Evolutionary conservation across 2,888 invertebrate species (phyloP), one percentile per base, ranked within the genome.

Genomic region (Melanostoma scalare): DNA sequence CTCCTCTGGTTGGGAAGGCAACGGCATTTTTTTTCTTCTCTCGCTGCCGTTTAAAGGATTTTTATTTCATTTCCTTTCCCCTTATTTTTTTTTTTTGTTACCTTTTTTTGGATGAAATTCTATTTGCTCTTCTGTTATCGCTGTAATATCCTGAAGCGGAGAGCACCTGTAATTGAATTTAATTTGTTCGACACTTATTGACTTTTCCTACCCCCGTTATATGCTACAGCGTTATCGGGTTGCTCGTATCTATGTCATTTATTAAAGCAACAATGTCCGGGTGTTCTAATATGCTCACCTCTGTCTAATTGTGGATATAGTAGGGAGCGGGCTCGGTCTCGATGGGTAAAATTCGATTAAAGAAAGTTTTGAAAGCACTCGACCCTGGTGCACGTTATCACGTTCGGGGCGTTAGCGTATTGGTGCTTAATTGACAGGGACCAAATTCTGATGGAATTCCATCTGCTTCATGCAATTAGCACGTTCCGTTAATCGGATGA

Each of bases 131-230:
- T 52, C 84, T 75, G 84, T 84, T 84, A 84, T 84, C 84, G 74
- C 78, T 79, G 84, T 79, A 84, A 84, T 84, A 84, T 84, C 84
- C 78, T 79, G 84, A 44, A 79, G 84, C 84, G 78, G 67, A 79
- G 84, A 84, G 84, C 84, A 84, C 84, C 84, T 84, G 84, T 84
- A 84, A 84, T 84, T 84, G 84, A 84, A 84, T 84, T 84, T 79
- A 84, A 84, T 84, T 84, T 84, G 84, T 84, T 84, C 84, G 84
- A 84, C 84, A 84, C 84, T 84, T 84, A 84, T 84, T 84, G 84
- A 84, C 84, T 84, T 84, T 84, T 75, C 71, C 63, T 42, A 68
- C 60, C 40, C 58, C 42, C 33, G 36, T 48, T 53, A 33, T 44
- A 42, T 6, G 61, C 8, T 31, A 36, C 56, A 33, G 46, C 30